Evolutionary conservation across 2,888 invertebrate genomes (phyloP).

Genomic region (Sceliomorpha sp.): DNA sequence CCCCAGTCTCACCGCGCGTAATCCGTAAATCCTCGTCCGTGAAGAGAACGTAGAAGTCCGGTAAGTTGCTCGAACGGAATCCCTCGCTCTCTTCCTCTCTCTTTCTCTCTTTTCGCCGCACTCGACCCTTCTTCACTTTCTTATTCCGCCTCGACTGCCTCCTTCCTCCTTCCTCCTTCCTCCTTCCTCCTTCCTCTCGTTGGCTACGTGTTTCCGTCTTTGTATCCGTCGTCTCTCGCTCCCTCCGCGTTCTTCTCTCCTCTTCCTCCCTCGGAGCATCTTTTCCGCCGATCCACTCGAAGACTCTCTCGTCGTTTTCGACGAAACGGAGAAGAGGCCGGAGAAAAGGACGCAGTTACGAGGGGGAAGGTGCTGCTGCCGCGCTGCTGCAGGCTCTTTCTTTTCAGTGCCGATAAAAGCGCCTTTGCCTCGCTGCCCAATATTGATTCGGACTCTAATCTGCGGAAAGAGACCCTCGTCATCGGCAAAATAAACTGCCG

Average conservation of each 20-base stretch:
- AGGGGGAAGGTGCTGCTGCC: constrained; percentile 27
- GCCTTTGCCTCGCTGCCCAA: constrained; percentile 75
- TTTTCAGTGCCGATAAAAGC: constrained; percentile 77
- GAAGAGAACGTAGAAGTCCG: constrained; percentile 76
- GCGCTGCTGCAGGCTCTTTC: constrained; percentile 66
- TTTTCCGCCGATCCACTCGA: constrained; percentile 53
- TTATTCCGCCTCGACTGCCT: constrained; percentile 21
- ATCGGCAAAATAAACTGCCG: constrained; percentile 75
- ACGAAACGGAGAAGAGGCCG: constrained; percentile 42
- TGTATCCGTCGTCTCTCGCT: constrained; percentile 45
- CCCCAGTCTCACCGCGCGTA: constrained; percentile 67
- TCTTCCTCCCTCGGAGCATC: constrained; percentile 32
- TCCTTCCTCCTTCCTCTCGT: constrained; percentile 54
- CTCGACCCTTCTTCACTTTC: constrained; percentile 49
- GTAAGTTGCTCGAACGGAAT: constrained; percentile 77
- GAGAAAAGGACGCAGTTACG: constrained; percentile 25
- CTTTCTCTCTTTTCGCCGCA: constrained; percentile 41
- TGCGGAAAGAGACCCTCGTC: constrained; percentile 72
- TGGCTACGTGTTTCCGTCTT: constrained; percentile 56
- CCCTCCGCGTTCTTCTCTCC: too few species aligned
- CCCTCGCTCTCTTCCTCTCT: constrained; percentile 61
- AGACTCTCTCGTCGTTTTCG: constrained; percentile 40
- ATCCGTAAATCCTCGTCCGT: constrained; percentile 80
- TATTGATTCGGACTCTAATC: constrained; percentile 80
- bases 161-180: constrained; percentile 45